Evolutionary conservation across 2,888 invertebrate genomes (phyloP).

Genomic region (Entomobrya multifasciata): DNA sequence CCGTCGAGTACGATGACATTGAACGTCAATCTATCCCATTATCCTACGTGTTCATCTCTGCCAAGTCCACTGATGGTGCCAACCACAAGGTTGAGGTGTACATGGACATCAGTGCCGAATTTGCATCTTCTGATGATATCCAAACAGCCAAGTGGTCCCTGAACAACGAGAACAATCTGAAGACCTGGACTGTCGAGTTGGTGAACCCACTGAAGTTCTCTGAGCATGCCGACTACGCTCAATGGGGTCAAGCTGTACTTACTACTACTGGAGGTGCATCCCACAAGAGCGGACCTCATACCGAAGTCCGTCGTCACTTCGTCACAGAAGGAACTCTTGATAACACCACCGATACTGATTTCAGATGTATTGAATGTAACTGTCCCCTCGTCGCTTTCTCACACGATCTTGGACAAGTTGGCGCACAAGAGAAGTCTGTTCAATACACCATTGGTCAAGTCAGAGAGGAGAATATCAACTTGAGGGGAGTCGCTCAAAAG

Average conservation of each 20-base stretch:
- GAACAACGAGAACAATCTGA: slow-evolving; percentile 40
- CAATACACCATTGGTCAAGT: slow-evolving; percentile 74
- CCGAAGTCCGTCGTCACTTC: slow-evolving; percentile 59
- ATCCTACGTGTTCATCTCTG: slow-evolving; percentile 72
- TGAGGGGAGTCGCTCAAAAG: slow-evolving; percentile 59
- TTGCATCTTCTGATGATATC: slow-evolving; percentile 52
- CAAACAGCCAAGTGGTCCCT: slow-evolving; percentile 66
- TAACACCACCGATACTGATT: slow-evolving; percentile 73
- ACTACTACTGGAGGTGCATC: slow-evolving; percentile 61
- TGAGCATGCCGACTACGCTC: slow-evolving; percentile 66
- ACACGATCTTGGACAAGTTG: slow-evolving; percentile 71
- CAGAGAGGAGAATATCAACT: slow-evolving; percentile 73
- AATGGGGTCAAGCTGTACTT: slow-evolving; percentile 76
- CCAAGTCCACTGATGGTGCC: slow-evolving; percentile 62
- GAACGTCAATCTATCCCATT: slow-evolving; percentile 75
- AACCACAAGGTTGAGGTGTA: slow-evolving; percentile 76
- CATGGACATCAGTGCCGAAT: slow-evolving; percentile 76
- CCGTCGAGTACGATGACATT: slow-evolving; percentile 74
- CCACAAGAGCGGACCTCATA: slow-evolving; percentile 62
- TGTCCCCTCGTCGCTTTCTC: slow-evolving; percentile 75
- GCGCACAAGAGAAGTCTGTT: slow-evolving; percentile 15
- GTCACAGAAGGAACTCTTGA: slow-evolving; percentile 54
- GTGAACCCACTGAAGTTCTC: slow-evolving; percentile 61
- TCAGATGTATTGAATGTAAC: slow-evolving; percentile 71
- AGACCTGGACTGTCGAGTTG: slow-evolving; percentile 69